Percentiles rank a stretch among this genome's conserved stretches.
Evolutionary conservation across 2,113 vertebrate species (phyloP).

Genomic region (Toxostoma redivivum): DNA sequence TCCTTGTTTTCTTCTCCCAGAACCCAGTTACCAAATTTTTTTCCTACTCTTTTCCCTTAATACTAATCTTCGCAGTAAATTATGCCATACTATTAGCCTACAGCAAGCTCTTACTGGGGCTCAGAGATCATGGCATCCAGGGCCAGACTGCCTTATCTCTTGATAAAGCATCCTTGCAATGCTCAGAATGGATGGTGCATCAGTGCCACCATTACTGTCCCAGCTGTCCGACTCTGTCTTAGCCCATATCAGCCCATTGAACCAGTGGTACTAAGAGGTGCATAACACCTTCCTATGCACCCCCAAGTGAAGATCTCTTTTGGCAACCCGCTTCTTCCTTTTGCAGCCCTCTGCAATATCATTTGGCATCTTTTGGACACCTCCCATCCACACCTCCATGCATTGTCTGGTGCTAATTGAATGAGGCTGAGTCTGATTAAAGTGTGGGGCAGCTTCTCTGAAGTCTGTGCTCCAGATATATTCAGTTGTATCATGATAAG

Average conservation of each 20-base stretch:
- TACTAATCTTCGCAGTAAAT: not conserved
- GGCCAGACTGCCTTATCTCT: not conserved
- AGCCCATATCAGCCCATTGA: not conserved
- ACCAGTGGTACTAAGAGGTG: fast-evolving
- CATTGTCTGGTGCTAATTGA: not conserved
- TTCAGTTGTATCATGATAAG: not conserved
- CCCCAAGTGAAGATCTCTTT: not conserved
- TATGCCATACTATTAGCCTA: not conserved
- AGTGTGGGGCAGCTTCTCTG: not conserved
- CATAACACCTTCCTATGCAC: not conserved
- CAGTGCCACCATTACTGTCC: not conserved
- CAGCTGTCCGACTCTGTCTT: not conserved
- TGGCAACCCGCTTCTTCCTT: not conserved
- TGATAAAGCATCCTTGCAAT: not conserved
- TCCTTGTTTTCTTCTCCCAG: not conserved
- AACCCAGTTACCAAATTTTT: not conserved
- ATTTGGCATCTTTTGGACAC: not conserved
- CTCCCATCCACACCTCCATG: fast-evolving
- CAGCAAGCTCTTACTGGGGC: not conserved
- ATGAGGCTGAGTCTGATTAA: not conserved
- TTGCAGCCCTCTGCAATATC: not conserved
- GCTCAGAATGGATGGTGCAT: not conserved
- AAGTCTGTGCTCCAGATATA: not conserved
- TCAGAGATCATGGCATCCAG: not conserved
- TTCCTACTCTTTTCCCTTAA: not conserved